Evolutionary conservation across 2,797 vertebrate genomes (phyloP), one percentile per base, ranked within the genome.

Genomic region (Rhinatrema bivittatum): DNA sequence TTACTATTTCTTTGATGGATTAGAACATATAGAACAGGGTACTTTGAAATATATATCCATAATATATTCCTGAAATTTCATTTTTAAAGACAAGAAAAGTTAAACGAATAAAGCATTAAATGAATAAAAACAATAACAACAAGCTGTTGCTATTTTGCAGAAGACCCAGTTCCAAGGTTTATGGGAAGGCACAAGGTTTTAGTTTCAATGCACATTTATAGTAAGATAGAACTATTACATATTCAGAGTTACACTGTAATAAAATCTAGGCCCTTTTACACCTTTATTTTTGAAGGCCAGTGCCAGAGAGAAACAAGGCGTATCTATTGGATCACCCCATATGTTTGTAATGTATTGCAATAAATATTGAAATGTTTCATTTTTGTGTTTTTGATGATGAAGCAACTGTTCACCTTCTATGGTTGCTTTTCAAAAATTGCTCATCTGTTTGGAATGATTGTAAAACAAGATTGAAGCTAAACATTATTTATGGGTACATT

Each of bases 371-470:
- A 54, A 40, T 70, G 40, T 77, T 82, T 82, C 74, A 71, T 79
- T 79, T 75, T 76, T 74, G 68, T 0, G 30, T 63, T 72, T 80
- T 62, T 78, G 72, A 80, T 81, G 73, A 80, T 78, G 74, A 76
- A 57, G 70, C 61, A 73, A 75, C 80, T 75, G 62, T 66, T 55
- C 68, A 68, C 71, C 64, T 65, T 70, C 52, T 54, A 63, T 46
- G 54, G 62, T 67, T 64, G 62, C 60, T 66, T 74, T 70, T 71
- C 56, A 70, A 56, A 76, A 74, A 77, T 68, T 65, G 63, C 56
- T 77, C 74, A 69, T 80, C 60, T 76, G 51, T 68, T 72, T 68
- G 62, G 60, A 73, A 67, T 0, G 22, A 61, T 52, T 42, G 34
- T 67, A 56, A 75, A 68, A 65, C 53, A 67, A 62, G 65, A 66